Base-by-base conservation (phyloP, 1,140 invertebrate species). In the Eumaeus atala region DNA sequence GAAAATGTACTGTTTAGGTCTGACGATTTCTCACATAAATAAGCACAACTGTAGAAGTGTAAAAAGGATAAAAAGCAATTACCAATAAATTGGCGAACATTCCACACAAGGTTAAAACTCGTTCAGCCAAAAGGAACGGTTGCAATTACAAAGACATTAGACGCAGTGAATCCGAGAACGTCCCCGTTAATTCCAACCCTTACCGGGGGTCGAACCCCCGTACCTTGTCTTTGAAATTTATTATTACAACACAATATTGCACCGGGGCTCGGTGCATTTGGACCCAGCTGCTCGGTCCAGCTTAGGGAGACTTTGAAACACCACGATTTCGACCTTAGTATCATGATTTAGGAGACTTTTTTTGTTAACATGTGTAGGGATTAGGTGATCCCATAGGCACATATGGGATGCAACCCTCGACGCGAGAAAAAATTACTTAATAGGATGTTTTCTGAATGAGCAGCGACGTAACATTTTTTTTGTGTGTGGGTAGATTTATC, bases 381-480 rank as follows among this genome's bases (percentile, higher is more conserved):
- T 66, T 52, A 58, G 42, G 47, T 62, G 67, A 61, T 82, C 74
- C 74, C 77, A 77, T 59, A 77, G 70, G 75, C 70, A 72, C 79
- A 82, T 80, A 76, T 82, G 82, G 70, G 74, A 66, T 67, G 69
- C 72, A 67, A 78, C 79, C 82, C 81, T 79, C 72, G 65, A 74
- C 68, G 73, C 81, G 76, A 79, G 67, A 75, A 83, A 85, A 85
- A 85, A 83, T 71, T 80, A 78, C 76, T 83, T 83, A 83, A 85
- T 85, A 73, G 76, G 74, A 79, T 85, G 77, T 80, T 85, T 83
- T 83, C 79, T 81, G 77, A 76, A 67, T 75, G 77, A 78, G 66
- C 65, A 67, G 68, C 63, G 67, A 57, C 67, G 61, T 66, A 64
- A 72, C 54, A 16, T 51, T 55, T 51, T 49, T 21, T 35, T 48